Evolutionary conservation across 2,888 invertebrate genomes (phyloP).

Genomic region (Eupithecia tripunctaria): DNA sequence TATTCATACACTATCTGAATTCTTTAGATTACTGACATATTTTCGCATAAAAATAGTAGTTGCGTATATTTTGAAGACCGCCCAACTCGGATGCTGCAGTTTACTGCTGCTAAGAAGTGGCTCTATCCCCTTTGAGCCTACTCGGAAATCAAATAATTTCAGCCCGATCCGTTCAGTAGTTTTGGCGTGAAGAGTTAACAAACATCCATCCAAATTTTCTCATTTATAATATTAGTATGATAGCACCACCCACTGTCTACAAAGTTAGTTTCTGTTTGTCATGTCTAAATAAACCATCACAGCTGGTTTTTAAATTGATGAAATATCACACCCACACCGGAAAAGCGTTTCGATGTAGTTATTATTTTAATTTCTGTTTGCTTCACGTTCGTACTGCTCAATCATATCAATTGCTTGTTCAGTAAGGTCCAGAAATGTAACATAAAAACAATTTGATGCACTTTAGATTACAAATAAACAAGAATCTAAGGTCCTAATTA

Average conservation of each 20-base stretch:
- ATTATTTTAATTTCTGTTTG: constrained; percentile 38
- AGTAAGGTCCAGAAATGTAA: background rate
- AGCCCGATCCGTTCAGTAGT: too few species aligned
- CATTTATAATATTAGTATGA: too few species aligned
- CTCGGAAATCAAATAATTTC: too few species aligned
- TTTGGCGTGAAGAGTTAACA: too few species aligned
- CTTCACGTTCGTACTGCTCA: constrained; percentile 34
- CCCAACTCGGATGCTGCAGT: background rate
- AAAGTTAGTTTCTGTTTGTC: constrained; percentile 8
- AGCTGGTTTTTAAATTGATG: constrained; percentile 61
- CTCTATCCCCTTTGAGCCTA: background rate
- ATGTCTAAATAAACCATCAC: constrained; percentile 21
- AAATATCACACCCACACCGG: constrained; percentile 48
- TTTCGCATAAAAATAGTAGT: constrained; percentile 12
- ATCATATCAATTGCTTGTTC: constrained; percentile 44
- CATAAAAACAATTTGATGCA: background rate
- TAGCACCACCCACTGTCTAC: background rate
- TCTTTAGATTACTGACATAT: constrained; percentile 18
- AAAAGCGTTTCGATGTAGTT: constrained; percentile 46
- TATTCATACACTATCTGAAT: constrained; percentile 25
- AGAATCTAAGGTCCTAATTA: too few species aligned
- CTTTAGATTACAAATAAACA: background rate
- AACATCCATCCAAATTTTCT: too few species aligned
- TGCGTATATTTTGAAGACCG: background rate
- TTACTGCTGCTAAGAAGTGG: background rate